Conservation (phyloP, 2,797 vertebrate species). For the Denticeps clupeoides region DNA sequence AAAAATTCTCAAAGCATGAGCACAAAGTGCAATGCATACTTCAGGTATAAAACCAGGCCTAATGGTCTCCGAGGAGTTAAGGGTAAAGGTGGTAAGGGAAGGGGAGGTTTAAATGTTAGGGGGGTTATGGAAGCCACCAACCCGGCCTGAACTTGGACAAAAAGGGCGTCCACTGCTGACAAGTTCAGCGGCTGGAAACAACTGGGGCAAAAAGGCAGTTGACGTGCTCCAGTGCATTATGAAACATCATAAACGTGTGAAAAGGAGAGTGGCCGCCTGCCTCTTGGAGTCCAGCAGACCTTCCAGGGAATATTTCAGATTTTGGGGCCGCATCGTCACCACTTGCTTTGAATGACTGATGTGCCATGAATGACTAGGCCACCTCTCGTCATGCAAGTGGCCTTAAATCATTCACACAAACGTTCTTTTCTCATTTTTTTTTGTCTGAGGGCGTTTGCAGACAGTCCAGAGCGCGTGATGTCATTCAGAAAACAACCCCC, state of each 20-base stretch:
- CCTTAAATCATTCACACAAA: conserved; percentile 22
- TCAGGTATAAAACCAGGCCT: conserved; percentile 28
- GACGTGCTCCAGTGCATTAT: too few relatives aligned
- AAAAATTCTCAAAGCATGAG: conserved; percentile 23
- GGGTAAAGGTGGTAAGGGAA: too few relatives aligned
- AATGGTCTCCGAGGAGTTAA: conserved; percentile 28
- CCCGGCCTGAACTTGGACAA: too few relatives aligned
- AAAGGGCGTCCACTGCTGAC: too few relatives aligned
- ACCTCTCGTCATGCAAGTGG: conserved; percentile 4
- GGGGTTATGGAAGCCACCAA: too few relatives aligned
- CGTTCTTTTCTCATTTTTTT: conserved; percentile 6
- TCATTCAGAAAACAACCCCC: background rate
- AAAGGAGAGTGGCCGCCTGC: background rate
- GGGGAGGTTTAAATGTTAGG: too few relatives aligned
- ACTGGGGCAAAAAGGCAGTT: too few relatives aligned
- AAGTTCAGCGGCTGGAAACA: too few relatives aligned
- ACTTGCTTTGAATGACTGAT: conserved; percentile 22
- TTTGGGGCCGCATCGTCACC: conserved; percentile 3
- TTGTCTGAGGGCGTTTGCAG: conserved; percentile 1
- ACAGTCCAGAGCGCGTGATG: conserved; percentile 4
- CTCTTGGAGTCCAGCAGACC: background rate
- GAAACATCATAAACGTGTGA: too few relatives aligned
- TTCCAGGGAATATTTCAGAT: conserved; percentile 18
- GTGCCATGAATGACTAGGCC: conserved; percentile 14
- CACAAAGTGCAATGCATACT: conserved; percentile 38